Evolutionary conservation across 2,113 vertebrate genomes (phyloP).

Genomic region (Catharus fuscescens): DNA sequence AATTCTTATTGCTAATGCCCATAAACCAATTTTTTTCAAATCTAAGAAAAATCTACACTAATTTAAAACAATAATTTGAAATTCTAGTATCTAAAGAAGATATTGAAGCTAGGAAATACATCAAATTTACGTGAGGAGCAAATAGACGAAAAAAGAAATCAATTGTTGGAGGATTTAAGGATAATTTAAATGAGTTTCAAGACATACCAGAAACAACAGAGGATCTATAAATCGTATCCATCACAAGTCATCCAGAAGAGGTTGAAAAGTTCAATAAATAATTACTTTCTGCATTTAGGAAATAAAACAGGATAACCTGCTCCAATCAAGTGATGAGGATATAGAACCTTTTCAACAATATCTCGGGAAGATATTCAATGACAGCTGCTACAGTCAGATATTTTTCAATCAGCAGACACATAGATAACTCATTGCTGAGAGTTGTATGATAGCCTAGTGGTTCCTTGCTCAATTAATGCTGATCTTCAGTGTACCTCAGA

Average conservation of each 20-base stretch:
- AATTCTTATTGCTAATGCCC: not conserved
- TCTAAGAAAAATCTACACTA: not conserved
- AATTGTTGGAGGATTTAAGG: not conserved
- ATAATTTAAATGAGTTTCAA: constrained; percentile 42
- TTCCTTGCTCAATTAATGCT: not conserved
- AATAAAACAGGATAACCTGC: constrained; percentile 9
- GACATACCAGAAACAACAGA: not conserved
- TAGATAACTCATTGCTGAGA: not conserved
- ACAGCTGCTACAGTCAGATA: not conserved
- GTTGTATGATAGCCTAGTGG: not conserved
- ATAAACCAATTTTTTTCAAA: not conserved
- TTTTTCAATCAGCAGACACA: not conserved
- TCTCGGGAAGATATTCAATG: not conserved
- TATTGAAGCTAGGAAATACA: not conserved
- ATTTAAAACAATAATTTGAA: not conserved
- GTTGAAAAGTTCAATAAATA: constrained; percentile 53
- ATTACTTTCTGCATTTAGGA: constrained; percentile 33
- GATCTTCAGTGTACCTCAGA: not conserved
- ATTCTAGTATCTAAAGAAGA: not conserved
- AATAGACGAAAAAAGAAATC: constrained; percentile 4
- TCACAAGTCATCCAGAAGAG: constrained; percentile 33
- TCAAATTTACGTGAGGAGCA: not conserved
- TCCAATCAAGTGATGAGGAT: not conserved
- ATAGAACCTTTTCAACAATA: not conserved
- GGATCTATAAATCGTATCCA: not conserved